These are phyloP conservation scores for Slavum lentiscoides DNA, from an alignment of 2,888 invertebrate species.

Conservation along the genomic window DNA sequence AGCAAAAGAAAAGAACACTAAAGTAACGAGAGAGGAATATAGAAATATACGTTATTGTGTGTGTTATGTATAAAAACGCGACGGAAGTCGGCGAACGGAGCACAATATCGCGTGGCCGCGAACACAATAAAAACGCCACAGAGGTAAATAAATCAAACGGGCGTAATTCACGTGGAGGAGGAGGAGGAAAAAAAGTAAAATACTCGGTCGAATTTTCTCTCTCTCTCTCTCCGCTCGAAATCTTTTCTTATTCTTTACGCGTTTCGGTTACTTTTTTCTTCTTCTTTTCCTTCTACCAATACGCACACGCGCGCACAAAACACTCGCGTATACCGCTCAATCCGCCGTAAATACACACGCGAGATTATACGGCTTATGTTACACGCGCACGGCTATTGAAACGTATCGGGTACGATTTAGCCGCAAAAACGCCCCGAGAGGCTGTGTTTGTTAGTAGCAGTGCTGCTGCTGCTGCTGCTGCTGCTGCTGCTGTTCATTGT, in stretches of 20 bases:
- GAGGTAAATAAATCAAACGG: conserved; percentile 51
- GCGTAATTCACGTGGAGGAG: conserved; percentile 26
- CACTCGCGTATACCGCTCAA: neutral
- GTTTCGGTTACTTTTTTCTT: conserved; percentile 3
- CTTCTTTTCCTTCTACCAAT: conserved; percentile 3
- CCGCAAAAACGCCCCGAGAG: conserved; percentile 46
- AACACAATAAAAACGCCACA: conserved; percentile 31
- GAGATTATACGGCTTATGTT: conserved; percentile 53
- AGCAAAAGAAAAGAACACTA: neutral
- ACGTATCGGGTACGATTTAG: conserved; percentile 24
- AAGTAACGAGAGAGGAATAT: neutral
- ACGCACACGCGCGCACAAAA: neutral
- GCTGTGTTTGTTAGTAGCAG: no score
- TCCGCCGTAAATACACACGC: neutral
- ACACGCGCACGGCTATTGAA: conserved; percentile 43
- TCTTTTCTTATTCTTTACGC: conserved; percentile 36
- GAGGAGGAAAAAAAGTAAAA: neutral
- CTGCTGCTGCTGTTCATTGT: neutral
- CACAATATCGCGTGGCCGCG: neutral
- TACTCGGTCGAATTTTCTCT: neutral
- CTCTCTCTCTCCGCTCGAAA: neutral
- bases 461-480: no score
- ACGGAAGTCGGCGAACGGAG: conserved; percentile 39
- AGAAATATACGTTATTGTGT: conserved; percentile 33
- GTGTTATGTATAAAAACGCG: conserved; percentile 22